Evolutionary conservation across 2,888 invertebrate genomes (phyloP), one percentile per base, ranked within the genome.

Genomic region (Drosophila rellima): DNA sequence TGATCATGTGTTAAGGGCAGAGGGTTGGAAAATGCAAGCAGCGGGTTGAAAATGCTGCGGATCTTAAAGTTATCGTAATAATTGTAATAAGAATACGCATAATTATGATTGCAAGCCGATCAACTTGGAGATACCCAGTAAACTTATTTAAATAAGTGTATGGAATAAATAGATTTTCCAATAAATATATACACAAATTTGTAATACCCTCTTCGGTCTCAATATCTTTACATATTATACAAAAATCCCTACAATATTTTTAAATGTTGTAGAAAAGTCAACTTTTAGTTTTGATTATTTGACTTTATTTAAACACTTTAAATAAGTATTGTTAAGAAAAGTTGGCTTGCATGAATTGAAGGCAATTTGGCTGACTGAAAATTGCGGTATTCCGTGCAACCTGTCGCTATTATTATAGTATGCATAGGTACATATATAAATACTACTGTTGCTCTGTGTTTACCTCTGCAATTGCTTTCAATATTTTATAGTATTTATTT

Each of bases 401-500:
- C 72, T 70, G 44, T 55, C 56, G 57, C 33, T 54, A 56, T 62
- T 62, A 45, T 29, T 45, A 37, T 35, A 17, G 17, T 10, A 55
- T 44, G 23, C 26, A 44, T 42, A 42, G 29, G 23, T 35, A 17
- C 18, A 42, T 29, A 44, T 48, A 48, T 48, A 44, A 55, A 42
- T 56, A 45, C 44, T 56, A 35, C 35, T 35, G 20, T 59, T 23
- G 57, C 59, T 44, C 47, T 60, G 55, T 60, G 55, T 57, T 72
- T 39, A 57, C 51, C 73, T 56, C 54, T 54, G 78, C 68, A 57
- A 64, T 80, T 78, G 61, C 62, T 62, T 67, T 81, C 50, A 79
- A 75, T 75, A 79, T 75, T 76, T 76, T 52, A 79, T 75, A 33
- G 39, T 52, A 76, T 70, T 79, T 56, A 65, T 75, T 72, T 76